phyloP scores from a whole-genome alignment of 2,797 vertebrate species.

The Helarctos malayanus region DNA sequence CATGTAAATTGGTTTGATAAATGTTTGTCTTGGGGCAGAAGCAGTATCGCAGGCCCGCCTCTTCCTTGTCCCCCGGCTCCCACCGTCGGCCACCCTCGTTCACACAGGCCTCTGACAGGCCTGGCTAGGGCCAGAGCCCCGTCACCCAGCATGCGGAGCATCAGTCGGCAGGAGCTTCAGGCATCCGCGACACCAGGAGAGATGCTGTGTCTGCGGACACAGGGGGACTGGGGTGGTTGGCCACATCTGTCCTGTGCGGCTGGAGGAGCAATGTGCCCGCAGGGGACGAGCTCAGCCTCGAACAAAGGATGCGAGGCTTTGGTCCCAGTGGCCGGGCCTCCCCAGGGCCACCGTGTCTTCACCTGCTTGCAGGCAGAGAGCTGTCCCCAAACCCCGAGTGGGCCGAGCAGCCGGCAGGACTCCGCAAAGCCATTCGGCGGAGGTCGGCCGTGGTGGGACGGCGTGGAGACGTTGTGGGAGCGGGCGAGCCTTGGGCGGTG shows the following conservation, averaged over 20 bases:
- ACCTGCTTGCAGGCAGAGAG: not conserved
- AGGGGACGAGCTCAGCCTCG: not conserved
- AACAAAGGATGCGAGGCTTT: fast-evolving
- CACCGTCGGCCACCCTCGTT: fast-evolving
- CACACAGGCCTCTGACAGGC: not conserved
- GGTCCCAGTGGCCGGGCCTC: fast-evolving
- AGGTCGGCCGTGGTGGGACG: fast-evolving
- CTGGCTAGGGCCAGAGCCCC: not conserved
- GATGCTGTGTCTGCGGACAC: fast-evolving
- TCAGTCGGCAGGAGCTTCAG: fast-evolving
- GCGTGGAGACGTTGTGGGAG: fast-evolving
- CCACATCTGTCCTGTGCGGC: not conserved
- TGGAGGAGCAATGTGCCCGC: fast-evolving
- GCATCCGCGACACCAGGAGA: fast-evolving
- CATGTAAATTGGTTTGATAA: not conserved
- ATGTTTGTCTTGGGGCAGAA: not conserved
- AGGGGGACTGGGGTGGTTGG: fast-evolving
- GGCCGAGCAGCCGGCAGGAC: not conserved
- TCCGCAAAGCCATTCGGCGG: not conserved
- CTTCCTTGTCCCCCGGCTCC: fast-evolving
- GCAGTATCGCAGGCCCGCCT: fast-evolving
- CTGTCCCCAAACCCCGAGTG: not conserved
- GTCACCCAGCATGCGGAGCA: constrained; percentile 31
- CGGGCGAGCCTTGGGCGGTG: fast-evolving
- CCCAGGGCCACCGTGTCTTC: not conserved